Percentiles rank a stretch among this genome's conserved stretches.
Conservation (phyloP, 92 coral and sea anemone species). For the Montipora capitata region DNA sequence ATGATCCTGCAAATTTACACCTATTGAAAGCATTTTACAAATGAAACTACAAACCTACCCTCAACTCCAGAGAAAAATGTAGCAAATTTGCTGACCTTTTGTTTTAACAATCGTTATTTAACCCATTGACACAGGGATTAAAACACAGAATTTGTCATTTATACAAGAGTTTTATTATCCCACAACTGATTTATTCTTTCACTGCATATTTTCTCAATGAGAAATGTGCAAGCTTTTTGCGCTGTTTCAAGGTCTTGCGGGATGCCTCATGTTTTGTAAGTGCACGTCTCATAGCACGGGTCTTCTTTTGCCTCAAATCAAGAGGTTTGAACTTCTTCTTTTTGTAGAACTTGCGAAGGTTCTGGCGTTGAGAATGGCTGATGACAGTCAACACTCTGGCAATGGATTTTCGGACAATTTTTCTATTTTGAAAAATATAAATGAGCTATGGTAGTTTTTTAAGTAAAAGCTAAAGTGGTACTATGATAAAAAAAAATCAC, state of each 20-base stretch:
- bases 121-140: not conserved
- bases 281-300: constrained; percentile 95
- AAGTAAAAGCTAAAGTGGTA: too few relatives aligned
- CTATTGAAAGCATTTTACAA: too few relatives aligned
- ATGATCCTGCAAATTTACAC: too few relatives aligned
- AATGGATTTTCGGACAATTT: constrained; percentile 95
- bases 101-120: too few relatives aligned
- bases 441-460: too few relatives aligned
- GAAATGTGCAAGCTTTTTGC: constrained; percentile 95
- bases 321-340: constrained; percentile 97
- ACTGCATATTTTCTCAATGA: constrained; percentile 97
- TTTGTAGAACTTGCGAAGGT: constrained; percentile 94
- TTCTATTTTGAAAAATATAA: constrained; percentile 58
- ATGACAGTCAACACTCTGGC: constrained; percentile 98
- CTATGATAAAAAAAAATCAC: too few relatives aligned
- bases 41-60: too few relatives aligned
- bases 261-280: constrained; percentile 94
- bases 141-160: not conserved
- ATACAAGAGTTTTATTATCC: constrained; percentile 58
- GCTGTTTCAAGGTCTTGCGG: constrained; percentile 89
- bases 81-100: too few relatives aligned
- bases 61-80: too few relatives aligned
- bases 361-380: constrained; percentile 97
- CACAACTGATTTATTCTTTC: constrained; percentile 83
- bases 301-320: constrained; percentile 95